Evolutionary conservation across 1,140 invertebrate species (phyloP), one percentile per base, ranked within the genome.

Genomic region (Lasioglossum baleicum): DNA sequence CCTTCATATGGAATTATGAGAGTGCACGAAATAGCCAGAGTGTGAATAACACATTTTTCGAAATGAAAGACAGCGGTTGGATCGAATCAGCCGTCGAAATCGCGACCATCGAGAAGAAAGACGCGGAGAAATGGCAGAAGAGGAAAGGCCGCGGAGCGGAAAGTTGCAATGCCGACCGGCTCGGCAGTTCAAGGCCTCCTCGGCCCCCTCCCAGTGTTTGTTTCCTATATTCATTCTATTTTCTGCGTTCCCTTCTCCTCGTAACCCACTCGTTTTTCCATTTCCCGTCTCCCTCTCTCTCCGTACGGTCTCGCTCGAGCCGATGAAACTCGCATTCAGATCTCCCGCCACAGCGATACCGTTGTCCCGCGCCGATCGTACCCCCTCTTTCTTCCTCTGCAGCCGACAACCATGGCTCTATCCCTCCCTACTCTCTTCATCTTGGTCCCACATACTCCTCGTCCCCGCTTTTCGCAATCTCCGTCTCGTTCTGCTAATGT

Each of bases 141-240:
- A 68, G 7, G 56, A 51, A 42, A 42, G 44, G 5, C 13, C 20
- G 56, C 53, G 42, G 65, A 80, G 69, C 69, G 74, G 82, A 78
- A 73, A 82, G 75, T 82, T 84, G 83, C 83, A 82, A 70, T 84
- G 80, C 75, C 75, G 80, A 75, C 72, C 75, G 82, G 67, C 67
- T 53, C 64, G 44, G 64, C 83, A 74, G 80, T 82, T 84, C 83
- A 82, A 83, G 82, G 82, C 82, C 82, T 83, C 31, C 48, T 26
- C n/a, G 17, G 61, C 44, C 44, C 17, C 40, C 48, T 20, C 51
- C 71, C 17, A 2, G 51, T 61, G 44, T 68, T 58, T 64, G 11
- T 79, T 75, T 76, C 65, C 74, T 79, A 79, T 73, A 79, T 79
- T 73, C 76, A 79, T 73, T 78, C 76, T 73, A 79, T 73, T 79